Evolutionary conservation across 1,140 invertebrate species (phyloP), one percentile per base, ranked within the genome.

Genomic region (Orius insidiosus): DNA sequence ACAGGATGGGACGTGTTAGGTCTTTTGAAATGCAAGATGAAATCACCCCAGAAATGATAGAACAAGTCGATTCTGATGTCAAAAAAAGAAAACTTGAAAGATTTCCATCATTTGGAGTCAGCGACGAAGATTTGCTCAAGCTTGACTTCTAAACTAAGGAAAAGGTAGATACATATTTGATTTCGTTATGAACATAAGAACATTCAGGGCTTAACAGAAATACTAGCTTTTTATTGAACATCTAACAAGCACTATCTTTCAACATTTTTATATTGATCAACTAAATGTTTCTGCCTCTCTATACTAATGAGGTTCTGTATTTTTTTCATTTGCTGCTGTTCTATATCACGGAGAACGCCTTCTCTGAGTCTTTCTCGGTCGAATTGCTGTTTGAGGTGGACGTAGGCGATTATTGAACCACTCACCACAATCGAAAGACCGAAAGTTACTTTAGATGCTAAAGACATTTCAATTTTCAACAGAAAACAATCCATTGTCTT

Each of bases 261-360:
- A 10, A 30, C 8, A n/a, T 78, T 60, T 55, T 80, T 78, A 19
- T 48, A 52, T 14, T 48, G 44, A 0, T n/a, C 14, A 6, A 72
- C 69, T 32, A 84, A 63, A 56, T 80, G 75, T 49, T 69, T 71
- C 61, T 85, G 80, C 59, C 80, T 68, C 58, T 81, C 70, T 36
- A 84, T 60, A 34, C 70, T 55, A 54, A 76, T 75, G n/a, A 76
- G 46, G 59, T 85, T 85, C 62, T 84, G 76, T 32, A 70, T 68
- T 63, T 79, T 80, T 30, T 74, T 63, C 45, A 69, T 66, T 58
- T 78, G 68, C 55, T 81, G 80, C 36, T 75, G 66, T 59, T 85
- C 78, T 16, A 78, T 63, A 60, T 86, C 81, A 48, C 67, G 68
- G 24, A 84, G 51, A 0, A 86, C 79, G 48, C 81, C 82, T 62